These are phyloP conservation scores for Morpho achilles DNA, from an alignment of 2,888 invertebrate genomes.

Conservation along the genomic window DNA sequence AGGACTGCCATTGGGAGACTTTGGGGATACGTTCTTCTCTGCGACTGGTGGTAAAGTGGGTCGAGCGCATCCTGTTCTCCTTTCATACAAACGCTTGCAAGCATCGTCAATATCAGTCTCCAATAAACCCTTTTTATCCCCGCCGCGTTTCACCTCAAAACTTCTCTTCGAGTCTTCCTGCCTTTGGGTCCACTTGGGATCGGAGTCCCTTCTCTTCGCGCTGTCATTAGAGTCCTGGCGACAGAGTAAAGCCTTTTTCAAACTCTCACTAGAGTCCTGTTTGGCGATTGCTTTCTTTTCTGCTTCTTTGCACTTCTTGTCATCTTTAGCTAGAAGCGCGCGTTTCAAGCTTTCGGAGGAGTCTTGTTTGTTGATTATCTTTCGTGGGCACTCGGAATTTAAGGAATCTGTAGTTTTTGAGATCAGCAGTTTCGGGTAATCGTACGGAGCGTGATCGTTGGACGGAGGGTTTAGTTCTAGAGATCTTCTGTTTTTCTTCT, in stretches of 20 bases:
- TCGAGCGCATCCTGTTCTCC: conserved; percentile 65
- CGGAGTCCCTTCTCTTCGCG: conserved; percentile 58
- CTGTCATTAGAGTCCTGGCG: conserved; percentile 70
- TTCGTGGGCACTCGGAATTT: conserved; percentile 69
- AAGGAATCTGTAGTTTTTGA: conserved; percentile 73
- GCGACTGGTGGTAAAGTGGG: conserved; percentile 68
- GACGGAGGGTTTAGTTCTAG: conserved; percentile 68
- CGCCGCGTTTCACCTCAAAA: conserved; percentile 57
- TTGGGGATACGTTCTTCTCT: conserved; percentile 57
- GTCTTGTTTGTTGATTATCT: conserved; percentile 67
- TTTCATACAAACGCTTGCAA: conserved; percentile 66
- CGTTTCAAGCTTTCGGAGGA: conserved; percentile 68
- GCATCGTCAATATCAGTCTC: conserved; percentile 65
- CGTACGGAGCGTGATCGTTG: conserved; percentile 60
- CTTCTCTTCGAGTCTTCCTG: conserved; percentile 53
- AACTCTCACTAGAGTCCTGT: conserved; percentile 66
- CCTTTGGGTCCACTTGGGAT: conserved; percentile 52
- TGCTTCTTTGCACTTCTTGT: conserved; percentile 59
- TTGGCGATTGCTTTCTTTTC: conserved; percentile 60
- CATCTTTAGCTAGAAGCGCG: conserved; percentile 62
- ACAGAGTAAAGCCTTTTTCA: conserved; percentile 62
- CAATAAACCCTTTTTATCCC: conserved; percentile 64
- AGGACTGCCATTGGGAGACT: conserved; percentile 62
- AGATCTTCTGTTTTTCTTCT: conserved; percentile 68
- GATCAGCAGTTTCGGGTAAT: conserved; percentile 70